Conservation (phyloP, 2,888 invertebrate species). For the Drosophila tanythrix region DNA sequence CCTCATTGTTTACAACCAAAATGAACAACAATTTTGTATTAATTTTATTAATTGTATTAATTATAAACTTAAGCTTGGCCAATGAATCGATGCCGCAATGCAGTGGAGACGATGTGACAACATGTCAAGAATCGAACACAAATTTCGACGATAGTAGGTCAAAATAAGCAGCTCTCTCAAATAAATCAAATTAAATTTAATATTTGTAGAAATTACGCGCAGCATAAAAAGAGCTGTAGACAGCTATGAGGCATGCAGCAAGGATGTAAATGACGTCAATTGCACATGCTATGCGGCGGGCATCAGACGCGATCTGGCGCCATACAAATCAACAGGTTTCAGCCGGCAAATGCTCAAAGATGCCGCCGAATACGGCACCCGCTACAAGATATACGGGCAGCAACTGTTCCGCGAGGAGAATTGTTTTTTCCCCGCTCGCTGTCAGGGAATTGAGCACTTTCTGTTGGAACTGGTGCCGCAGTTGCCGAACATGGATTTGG, state of each 20-base stretch:
- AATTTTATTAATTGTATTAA: constrained; percentile 35
- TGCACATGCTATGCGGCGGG: constrained; percentile 89
- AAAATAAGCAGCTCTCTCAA: background rate
- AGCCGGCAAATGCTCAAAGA: constrained; percentile 87
- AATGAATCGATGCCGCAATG: constrained; percentile 15
- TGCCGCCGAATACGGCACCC: constrained; percentile 88
- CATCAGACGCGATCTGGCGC: constrained; percentile 89
- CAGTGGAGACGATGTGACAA: background rate
- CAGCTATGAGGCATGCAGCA: constrained; percentile 87
- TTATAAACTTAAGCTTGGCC: constrained; percentile 21
- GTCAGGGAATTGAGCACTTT: constrained; percentile 96
- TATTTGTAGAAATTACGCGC: constrained; percentile 77
- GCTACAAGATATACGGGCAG: constrained; percentile 93
- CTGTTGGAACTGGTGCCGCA: constrained; percentile 88
- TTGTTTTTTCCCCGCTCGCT: constrained; percentile 97
- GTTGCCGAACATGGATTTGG: constrained; percentile 93
- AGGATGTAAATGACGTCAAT: constrained; percentile 82
- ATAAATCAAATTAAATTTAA: background rate
- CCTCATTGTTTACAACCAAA: constrained; percentile 45
- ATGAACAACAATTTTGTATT: constrained; percentile 29
- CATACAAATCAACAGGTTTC: constrained; percentile 89
- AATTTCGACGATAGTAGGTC: constrained; percentile 40
- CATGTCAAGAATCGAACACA: background rate
- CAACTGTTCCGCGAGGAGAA: constrained; percentile 92
- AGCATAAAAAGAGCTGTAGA: constrained; percentile 86